Conservation (phyloP, 2,113 vertebrate species). For the Anarhynchus alexandrinus region DNA sequence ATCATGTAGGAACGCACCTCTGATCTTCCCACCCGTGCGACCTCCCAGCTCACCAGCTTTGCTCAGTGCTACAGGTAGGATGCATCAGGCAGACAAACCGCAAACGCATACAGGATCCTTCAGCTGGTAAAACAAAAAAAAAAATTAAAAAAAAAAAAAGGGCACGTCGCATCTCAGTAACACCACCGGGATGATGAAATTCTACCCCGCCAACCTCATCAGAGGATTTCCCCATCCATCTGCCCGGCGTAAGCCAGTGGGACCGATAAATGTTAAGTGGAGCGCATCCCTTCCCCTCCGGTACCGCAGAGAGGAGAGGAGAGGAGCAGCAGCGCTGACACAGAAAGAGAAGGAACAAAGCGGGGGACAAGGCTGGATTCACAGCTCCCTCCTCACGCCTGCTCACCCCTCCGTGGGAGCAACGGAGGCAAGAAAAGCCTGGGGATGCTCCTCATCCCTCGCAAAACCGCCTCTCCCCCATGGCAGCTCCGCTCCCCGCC, state of each 20-base stretch:
- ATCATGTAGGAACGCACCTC: background rate
- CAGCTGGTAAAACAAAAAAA: background rate
- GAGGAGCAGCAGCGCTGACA: background rate
- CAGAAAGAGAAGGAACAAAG: background rate
- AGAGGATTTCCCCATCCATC: background rate
- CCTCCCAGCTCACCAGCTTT: background rate
- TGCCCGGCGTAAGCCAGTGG: background rate
- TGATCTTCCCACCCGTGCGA: background rate
- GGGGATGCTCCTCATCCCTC: accelerated
- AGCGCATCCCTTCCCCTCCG: background rate
- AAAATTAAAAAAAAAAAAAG: background rate
- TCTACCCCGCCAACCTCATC: background rate
- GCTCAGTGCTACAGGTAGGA: background rate
- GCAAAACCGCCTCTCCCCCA: accelerated
- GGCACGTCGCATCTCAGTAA: background rate
- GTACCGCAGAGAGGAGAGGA: background rate
- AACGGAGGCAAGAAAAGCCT: background rate
- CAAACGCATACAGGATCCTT: background rate
- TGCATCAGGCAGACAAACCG: background rate
- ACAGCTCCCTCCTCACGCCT: background rate
- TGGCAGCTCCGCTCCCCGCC: accelerated
- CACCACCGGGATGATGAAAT: background rate
- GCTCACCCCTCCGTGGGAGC: background rate
- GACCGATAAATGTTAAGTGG: background rate
- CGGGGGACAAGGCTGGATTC: background rate